A percentile compares a stretch with the other conserved stretches of the same genome.
Evolutionary conservation across 2,113 vertebrate species (phyloP).

Genomic region (Taxidea taxus): DNA sequence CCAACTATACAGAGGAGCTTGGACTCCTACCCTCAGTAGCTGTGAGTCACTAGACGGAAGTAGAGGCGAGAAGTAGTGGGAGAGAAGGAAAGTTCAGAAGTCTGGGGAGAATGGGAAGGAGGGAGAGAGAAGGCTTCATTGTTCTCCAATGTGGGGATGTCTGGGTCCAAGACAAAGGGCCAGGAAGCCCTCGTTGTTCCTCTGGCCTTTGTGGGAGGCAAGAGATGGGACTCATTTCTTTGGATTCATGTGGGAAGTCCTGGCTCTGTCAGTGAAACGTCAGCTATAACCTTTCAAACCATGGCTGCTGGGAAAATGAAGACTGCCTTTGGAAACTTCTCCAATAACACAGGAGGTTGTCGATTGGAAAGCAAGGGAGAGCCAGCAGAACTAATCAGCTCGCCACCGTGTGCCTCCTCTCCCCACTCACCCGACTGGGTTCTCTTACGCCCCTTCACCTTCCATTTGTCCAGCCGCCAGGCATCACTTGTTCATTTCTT

Average conservation of each 20-base stretch:
- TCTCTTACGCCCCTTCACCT: not conserved
- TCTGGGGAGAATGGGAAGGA: not conserved
- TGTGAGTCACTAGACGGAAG: constrained; percentile 7
- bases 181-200: constrained; percentile 34
- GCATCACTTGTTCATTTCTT: not conserved
- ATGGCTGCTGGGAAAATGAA: not conserved
- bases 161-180: not conserved
- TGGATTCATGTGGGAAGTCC: constrained; percentile 25
- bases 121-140: not conserved
- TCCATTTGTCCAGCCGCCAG: not conserved
- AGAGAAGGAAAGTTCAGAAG: not conserved
- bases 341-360: not conserved
- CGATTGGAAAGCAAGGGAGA: not conserved
- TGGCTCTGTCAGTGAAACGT: not conserved
- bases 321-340: not conserved
- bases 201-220: not conserved
- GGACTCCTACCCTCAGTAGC: not conserved
- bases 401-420: not conserved
- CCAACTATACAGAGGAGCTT: not conserved
- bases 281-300: constrained; percentile 6
- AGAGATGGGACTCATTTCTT: constrained; percentile 22
- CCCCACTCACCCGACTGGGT: not conserved
- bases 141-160: not conserved
- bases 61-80: not conserved
- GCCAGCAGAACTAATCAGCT: not conserved